Evolutionary conservation across 2,797 vertebrate species (phyloP), one percentile per base, ranked within the genome.

Genomic region (Emys orbicularis): DNA sequence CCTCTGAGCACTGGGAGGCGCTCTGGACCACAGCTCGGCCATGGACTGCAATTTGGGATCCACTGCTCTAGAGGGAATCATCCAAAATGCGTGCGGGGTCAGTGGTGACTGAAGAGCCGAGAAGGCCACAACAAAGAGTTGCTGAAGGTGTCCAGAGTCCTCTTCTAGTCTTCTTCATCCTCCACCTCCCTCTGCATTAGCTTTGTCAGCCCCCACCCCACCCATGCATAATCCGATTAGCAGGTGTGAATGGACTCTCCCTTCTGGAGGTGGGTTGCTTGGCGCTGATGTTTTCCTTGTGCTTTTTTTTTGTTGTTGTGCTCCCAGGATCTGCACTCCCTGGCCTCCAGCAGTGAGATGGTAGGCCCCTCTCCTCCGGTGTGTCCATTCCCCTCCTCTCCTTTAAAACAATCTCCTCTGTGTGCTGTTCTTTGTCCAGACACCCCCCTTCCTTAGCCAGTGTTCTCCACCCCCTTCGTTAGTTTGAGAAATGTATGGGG

Each of bases 281-380:
- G 80, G 79, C 3, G 0, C 87, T 89, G 90, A 89, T 59, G 56
- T 87, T 34, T 77, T 74, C 92, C 74, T 86, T 12, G 0, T 74
- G 31, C 90, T 0, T 0, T 65, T 81, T 82, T 86, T 87, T 91
- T 29, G 11, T 89, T 96, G 16, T 90, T 96, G 1, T 23, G 2
- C 82, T 0, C 1, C 57, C 79, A 95, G 95, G 93, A 90, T 86
- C 53, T 27, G 56, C 84, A 68, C 83, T 87, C 92, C 77, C 83
- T 84, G 84, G 54, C 89, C 85, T 94, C 86, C 91, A 91, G 92
- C 95, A 94, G 80, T 90, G 89, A 89, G 82, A 34, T 86, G 92
- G 82, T 84, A 79, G 1, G 47, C 87, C 68, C 90, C 56, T 89
- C 84, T 80, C 49, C 89, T 61, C 65, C 2, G 2, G 85, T 87